A percentile compares a stretch with the other conserved stretches of the same genome.
Evolutionary conservation across 2,113 vertebrate genomes (phyloP).

Genomic region (Epinephelus moara): DNA sequence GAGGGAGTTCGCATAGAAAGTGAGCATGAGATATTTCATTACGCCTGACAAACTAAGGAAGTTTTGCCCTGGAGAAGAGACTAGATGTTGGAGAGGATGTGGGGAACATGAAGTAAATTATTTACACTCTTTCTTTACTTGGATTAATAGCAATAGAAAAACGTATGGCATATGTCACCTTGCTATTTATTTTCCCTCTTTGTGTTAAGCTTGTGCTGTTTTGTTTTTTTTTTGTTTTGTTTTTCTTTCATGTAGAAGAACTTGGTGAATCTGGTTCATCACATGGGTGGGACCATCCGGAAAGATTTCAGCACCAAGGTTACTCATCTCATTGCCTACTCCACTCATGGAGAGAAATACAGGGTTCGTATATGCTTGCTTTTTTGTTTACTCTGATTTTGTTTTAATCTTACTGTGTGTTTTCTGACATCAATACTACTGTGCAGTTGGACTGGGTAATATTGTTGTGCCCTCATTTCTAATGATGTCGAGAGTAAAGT

Average conservation of each 20-base stretch:
- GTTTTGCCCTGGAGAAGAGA: too few relatives aligned
- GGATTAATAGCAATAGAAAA: background rate
- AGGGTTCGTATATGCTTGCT: slow-evolving; percentile 86
- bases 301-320: slow-evolving; percentile 97
- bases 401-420: background rate
- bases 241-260: slow-evolving; percentile 84
- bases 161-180: background rate
- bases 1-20: too few relatives aligned
- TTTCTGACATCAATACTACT: background rate
- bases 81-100: too few relatives aligned
- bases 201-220: background rate
- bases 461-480: background rate
- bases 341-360: slow-evolving; percentile 97
- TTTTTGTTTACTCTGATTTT: background rate
- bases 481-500: too few relatives aligned
- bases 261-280: slow-evolving; percentile 96
- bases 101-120: too few relatives aligned
- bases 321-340: slow-evolving; percentile 95
- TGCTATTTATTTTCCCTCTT: background rate
- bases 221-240: background rate
- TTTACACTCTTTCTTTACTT: too few relatives aligned
- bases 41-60: too few relatives aligned
- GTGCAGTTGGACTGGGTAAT: background rate
- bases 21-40: too few relatives aligned
- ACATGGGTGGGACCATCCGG: slow-evolving; percentile 97